phyloP scores from a whole-genome alignment of 2,797 vertebrate species.

The Pelodytes ibericus region DNA sequence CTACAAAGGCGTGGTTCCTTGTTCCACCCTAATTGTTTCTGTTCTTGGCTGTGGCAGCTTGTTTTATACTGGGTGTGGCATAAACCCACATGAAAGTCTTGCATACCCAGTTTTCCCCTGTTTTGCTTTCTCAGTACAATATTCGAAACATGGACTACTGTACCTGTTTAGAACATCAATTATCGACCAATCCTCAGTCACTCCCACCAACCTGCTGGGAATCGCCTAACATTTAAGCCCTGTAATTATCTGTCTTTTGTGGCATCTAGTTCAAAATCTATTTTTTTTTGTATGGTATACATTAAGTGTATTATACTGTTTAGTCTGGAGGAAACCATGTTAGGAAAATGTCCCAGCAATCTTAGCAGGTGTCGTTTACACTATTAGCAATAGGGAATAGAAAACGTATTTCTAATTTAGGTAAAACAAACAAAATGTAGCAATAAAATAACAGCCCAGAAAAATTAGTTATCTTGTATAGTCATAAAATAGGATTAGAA shows the following conservation, averaged over 20 bases:
- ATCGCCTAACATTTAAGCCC: slow-evolving; percentile 72
- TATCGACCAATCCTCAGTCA: slow-evolving; percentile 71
- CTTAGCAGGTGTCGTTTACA: background rate
- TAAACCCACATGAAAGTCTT: slow-evolving; percentile 56
- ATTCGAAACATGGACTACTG: slow-evolving; percentile 51
- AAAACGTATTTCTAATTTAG: background rate
- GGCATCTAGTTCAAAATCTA: slow-evolving; percentile 56
- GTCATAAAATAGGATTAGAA: background rate
- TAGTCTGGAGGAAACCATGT: slow-evolving; percentile 3
- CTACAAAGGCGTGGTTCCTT: slow-evolving; percentile 72
- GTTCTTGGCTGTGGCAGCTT: slow-evolving; percentile 77
- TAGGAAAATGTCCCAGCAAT: background rate
- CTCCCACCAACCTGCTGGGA: slow-evolving; percentile 73
- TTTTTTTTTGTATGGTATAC: slow-evolving; percentile 1
- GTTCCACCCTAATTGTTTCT: slow-evolving; percentile 80
- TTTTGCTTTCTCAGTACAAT: slow-evolving; percentile 63
- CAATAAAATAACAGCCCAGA: background rate
- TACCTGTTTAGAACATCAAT: slow-evolving; percentile 50
- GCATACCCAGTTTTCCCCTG: slow-evolving; percentile 67
- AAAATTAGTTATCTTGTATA: background rate
- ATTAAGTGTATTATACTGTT: slow-evolving; percentile 8
- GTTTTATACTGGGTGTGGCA: slow-evolving; percentile 78
- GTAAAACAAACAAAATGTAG: background rate
- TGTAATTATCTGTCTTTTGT: slow-evolving; percentile 72
- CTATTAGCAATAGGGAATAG: background rate